Evolutionary conservation across 2,797 vertebrate genomes (phyloP).

Genomic region (Protonibea diacanthus): DNA sequence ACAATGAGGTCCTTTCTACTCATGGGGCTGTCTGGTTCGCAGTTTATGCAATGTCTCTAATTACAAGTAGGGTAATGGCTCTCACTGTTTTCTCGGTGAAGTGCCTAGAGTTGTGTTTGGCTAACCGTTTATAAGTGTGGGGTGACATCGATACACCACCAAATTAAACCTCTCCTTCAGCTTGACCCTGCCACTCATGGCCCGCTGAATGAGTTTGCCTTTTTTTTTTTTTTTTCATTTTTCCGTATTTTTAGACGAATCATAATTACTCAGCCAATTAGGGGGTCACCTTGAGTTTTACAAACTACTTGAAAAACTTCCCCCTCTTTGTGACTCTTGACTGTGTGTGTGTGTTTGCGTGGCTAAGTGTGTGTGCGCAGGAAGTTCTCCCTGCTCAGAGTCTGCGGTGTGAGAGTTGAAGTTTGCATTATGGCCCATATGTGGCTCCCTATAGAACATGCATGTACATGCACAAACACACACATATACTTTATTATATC

Average conservation of each 20-base stretch:
- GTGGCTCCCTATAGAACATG: neutral
- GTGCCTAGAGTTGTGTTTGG: slow-evolving; percentile 83
- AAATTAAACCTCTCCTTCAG: slow-evolving; percentile 85
- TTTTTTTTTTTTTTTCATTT: slow-evolving; percentile 62
- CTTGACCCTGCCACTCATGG: slow-evolving; percentile 82
- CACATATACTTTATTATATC: neutral
- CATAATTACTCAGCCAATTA: slow-evolving; percentile 86
- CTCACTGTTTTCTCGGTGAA: slow-evolving; percentile 76
- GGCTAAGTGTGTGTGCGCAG: neutral
- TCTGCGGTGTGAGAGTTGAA: slow-evolving; percentile 1
- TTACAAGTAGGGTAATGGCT: slow-evolving; percentile 81
- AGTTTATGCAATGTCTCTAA: slow-evolving; percentile 81
- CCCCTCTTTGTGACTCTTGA: slow-evolving; percentile 43
- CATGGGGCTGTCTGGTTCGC: slow-evolving; percentile 60
- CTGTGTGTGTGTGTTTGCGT: slow-evolving; percentile 9
- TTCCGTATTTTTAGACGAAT: slow-evolving; percentile 79
- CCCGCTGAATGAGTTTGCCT: slow-evolving; percentile 74
- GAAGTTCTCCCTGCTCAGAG: slow-evolving; percentile 10
- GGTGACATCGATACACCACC: slow-evolving; percentile 76
- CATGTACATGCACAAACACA: slow-evolving; percentile 1
- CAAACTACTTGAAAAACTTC: slow-evolving; percentile 77
- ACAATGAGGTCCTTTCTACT: slow-evolving; percentile 74
- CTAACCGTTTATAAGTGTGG: slow-evolving; percentile 79
- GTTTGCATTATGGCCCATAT: slow-evolving; percentile 12
- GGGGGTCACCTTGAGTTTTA: slow-evolving; percentile 84